A percentile compares a stretch with the other conserved stretches of the same genome.
phyloP scores from a whole-genome alignment of 2,113 vertebrate species.

The human region GRCh38 chr13:60591001-60591500 shows the following conservation, averaged over 20 bases:
- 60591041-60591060: slow-evolving; percentile 30
- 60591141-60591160: background rate
- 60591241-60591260: background rate
- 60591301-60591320: background rate
- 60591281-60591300: background rate
- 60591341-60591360: background rate
- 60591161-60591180: background rate
- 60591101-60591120: slow-evolving; percentile 44
- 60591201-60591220: background rate
- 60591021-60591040: background rate
- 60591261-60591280: background rate
- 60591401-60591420: slow-evolving; percentile 42
- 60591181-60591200: slow-evolving; percentile 4
- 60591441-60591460: slow-evolving; percentile 56
- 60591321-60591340: background rate
- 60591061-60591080: background rate
- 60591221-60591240: background rate
- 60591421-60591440: slow-evolving; percentile 12
- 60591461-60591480: slow-evolving; percentile 45
- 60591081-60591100: slow-evolving; percentile 17
- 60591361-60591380: background rate
- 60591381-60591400: background rate
- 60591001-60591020: slow-evolving; percentile 29
- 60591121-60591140: background rate
- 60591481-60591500: background rate